phyloP scores from a whole-genome alignment of 2,113 vertebrate species.

The Tyrannus savana region DNA sequence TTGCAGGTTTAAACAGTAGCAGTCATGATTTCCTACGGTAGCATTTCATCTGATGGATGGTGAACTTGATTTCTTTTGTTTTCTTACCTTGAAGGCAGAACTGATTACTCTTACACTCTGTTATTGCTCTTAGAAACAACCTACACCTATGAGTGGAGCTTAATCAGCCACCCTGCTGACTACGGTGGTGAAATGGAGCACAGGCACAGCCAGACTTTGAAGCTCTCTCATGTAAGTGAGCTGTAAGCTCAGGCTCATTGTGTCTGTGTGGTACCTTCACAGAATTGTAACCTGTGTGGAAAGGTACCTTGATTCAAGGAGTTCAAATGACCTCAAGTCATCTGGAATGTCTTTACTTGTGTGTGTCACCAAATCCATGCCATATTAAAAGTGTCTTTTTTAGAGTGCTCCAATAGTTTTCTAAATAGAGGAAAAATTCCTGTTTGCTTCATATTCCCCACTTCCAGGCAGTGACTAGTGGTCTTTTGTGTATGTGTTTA shows the following conservation, averaged over 20 bases:
- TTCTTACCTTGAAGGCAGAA: background rate
- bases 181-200: constrained; percentile 75
- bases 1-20: background rate
- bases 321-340: background rate
- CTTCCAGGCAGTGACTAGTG: background rate
- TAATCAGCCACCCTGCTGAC: constrained; percentile 73
- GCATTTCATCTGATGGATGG: background rate
- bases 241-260: background rate
- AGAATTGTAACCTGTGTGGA: background rate
- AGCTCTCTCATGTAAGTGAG: constrained; percentile 75
- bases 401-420: background rate
- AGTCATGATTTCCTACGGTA: background rate
- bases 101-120: background rate
- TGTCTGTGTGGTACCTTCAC: background rate
- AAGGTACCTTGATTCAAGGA: background rate
- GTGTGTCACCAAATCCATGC: background rate
- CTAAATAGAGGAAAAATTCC: background rate
- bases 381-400: background rate
- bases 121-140: constrained; percentile 64
- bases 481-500: background rate
- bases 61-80: background rate
- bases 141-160: constrained; percentile 80
- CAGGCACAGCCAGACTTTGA: constrained; percentile 66
- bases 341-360: background rate
- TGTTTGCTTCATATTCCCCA: background rate